Evolutionary conservation across 2,797 vertebrate species (phyloP), one percentile per base, ranked within the genome.

Genomic region (Tinamus major): DNA sequence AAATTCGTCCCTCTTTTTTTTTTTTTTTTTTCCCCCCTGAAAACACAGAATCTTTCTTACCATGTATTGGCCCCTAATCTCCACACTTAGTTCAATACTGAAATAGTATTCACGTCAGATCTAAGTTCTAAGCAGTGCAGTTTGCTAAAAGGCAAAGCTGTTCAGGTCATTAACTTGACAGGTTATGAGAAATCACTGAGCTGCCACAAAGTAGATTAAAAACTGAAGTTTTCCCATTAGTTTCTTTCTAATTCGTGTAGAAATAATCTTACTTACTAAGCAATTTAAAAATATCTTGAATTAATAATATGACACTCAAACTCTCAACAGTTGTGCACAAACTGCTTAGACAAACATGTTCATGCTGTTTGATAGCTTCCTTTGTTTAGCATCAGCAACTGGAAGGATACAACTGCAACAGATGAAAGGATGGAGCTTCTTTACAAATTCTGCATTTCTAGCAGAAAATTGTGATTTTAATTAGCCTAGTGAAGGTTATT

Each of bases 231-330:
- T 13, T n/a, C 63, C 77, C 24, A 19, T 15, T 48, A 29, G 29
- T 69, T 74, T 82, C 33, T 67, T 31, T 80, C 56, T 35, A 90
- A 31, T 86, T 70, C 29, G 72, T 75, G 27, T 8, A 75, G 61
- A 93, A 95, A 90, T 80, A 94, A 90, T 63, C 64, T 80, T 63
- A 75, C 80, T 82, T 89, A 75, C 44, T 68, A 72, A 9, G 24
- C 33, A 78, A 69, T 58, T 80, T 87, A 16, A 83, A 91, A 85
- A 56, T 59, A 80, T 13, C 53, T 76, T 1, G 3, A 79, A 44
- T 64, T 80, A 95, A 75, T 74, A 78, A 62, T 31, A 79, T 10
- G 23, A 59, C 59, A 69, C 42, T 69, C n/a, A 63, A 79, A 74
- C 62, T 80, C 62, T 29, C 33, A 84, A 31, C 37, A 65, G 46